Percentiles rank a stretch among this genome's conserved stretches.
These are phyloP conservation scores for Coregonus sp. DNA, from an alignment of 2,797 vertebrate species.

Conservation along the genomic window DNA sequence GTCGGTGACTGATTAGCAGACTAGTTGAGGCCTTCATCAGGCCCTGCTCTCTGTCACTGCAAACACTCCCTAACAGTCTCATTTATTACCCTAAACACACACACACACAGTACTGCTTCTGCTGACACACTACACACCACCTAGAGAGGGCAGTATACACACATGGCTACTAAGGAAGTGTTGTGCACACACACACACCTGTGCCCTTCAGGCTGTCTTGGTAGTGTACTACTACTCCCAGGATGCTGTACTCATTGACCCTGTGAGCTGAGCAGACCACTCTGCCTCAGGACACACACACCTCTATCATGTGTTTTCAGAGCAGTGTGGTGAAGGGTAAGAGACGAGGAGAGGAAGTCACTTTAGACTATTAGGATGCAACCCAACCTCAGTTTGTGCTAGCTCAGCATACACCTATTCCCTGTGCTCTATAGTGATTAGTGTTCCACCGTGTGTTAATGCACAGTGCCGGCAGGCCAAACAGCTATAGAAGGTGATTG, in stretches of 20 bases:
- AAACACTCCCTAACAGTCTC: neutral
- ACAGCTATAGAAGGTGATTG: neutral
- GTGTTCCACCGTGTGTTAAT: neutral
- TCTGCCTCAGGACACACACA: too few relatives aligned
- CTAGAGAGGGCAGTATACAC: too few relatives aligned
- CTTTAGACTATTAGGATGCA: neutral
- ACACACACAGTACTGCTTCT: too few relatives aligned
- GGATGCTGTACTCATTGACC: too few relatives aligned
- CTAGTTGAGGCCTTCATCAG: neutral
- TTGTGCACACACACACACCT: too few relatives aligned
- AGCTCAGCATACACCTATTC: neutral
- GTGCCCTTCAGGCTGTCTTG: too few relatives aligned
- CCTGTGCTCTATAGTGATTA: neutral
- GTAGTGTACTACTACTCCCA: too few relatives aligned
- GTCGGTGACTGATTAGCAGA: neutral
- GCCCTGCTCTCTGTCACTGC: neutral
- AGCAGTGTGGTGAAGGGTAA: neutral
- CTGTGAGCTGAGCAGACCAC: too few relatives aligned
- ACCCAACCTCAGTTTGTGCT: neutral
- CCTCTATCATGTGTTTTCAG: too few relatives aligned
- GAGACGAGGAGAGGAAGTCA: neutral
- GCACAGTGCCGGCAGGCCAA: neutral
- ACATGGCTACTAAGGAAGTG: too few relatives aligned
- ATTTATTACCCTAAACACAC: neutral
- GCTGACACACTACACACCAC: too few relatives aligned